Base-by-base conservation (phyloP, 1,140 invertebrate genomes). In the Lineus longissimus region DNA sequence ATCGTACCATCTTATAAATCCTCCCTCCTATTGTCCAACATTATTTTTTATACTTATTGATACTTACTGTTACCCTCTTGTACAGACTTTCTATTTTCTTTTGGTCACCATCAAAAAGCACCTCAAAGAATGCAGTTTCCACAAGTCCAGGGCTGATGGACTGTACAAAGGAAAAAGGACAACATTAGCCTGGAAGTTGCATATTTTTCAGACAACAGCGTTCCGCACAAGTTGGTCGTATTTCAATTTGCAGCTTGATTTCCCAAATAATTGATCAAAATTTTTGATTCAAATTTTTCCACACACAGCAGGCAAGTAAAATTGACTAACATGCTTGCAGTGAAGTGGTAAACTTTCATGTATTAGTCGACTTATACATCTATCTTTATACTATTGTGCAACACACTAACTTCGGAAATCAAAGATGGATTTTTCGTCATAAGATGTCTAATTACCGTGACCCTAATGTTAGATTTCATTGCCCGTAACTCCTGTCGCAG, bases 401-500 rank as follows among this genome's bases (percentile, higher is more conserved):
- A n/a, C n/a, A 43, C 40, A 43, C 11, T 43, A 13, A 43, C n/a
- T n/a, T n/a, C 19, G 19, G 11, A 43, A 43, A 43, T 43, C 11
- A 13, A 11, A 19, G 11, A 13, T 11, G 19, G 19, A 11, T 43
- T 43, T 43, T 19, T 13, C 40, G 19, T 11, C 11, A 43, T 13
- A 13, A 43, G 40, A 43, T 43, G 40, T 13, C 9, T 40, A 55
- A 58, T 54, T 41, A 65, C 63, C 2, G 88, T 87, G 7, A 89
- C 82, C 76, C 87, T 86, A 55, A 88, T 88, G 58, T 82, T 82
- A 29, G 82, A 81, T 25, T 84, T 83, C n/a, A 79, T 74, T 2
- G 73, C 68, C 0, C 78, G 75, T 36, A 91, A 80, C 75, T 91
- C 90, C 43, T 84, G 83, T 23, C 86, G 75, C 17, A 89, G 71